Percentiles rank a stretch among this genome's conserved stretches.
Conservation (phyloP, 1,140 invertebrate species). For the Ooceraea biroi region DNA sequence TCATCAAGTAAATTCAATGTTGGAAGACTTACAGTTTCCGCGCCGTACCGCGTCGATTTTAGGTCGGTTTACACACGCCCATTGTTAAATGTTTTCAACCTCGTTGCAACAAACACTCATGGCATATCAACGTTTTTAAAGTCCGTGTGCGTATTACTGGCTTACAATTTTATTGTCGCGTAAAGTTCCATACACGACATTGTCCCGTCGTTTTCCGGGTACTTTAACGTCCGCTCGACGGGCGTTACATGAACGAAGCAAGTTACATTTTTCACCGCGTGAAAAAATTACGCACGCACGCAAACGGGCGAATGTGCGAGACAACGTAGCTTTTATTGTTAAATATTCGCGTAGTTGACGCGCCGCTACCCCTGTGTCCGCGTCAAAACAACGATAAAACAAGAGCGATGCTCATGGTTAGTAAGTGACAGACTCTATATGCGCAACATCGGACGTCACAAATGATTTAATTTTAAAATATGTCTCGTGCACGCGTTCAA, state of each 20-base stretch:
- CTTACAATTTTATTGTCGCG: constrained; percentile 21
- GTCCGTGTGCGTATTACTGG: not conserved
- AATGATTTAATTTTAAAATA: constrained; percentile 23
- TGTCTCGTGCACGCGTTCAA: not conserved
- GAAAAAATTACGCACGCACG: constrained; percentile 39
- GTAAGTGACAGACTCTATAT: constrained; percentile 8
- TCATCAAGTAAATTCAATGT: not conserved
- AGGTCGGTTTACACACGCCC: not conserved
- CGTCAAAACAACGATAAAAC: constrained; percentile 42
- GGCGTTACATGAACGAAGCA: too few relatives aligned
- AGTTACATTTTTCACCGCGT: constrained; percentile 36
- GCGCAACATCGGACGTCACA: not conserved
- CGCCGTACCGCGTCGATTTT: constrained; percentile 13
- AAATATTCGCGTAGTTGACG: constrained; percentile 19
- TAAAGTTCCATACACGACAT: not conserved
- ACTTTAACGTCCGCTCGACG: constrained; percentile 25
- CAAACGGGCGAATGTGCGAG: constrained; percentile 9
- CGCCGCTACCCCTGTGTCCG: not conserved
- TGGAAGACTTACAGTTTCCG: not conserved
- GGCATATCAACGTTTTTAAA: constrained; percentile 4
- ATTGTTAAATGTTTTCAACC: not conserved
- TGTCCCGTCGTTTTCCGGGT: constrained; percentile 36
- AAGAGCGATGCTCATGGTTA: not conserved
- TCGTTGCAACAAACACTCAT: not conserved
- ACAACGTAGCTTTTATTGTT: constrained; percentile 43